Conservation (phyloP, 1,140 invertebrate genomes). For the Helicoverpa armigera region DNA sequence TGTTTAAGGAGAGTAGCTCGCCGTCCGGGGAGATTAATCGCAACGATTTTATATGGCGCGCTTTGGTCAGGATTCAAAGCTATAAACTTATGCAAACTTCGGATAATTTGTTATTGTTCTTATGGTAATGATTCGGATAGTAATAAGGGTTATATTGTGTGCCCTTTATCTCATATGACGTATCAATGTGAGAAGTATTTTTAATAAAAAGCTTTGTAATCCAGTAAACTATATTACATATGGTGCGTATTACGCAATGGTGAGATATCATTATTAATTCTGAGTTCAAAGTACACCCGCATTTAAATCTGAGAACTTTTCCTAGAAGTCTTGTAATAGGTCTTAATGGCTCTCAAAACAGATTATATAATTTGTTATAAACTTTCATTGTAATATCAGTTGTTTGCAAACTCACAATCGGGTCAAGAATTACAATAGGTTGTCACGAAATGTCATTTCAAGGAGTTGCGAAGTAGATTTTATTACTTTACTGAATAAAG, state of each 20-base stretch:
- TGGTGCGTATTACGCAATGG: too few relatives aligned
- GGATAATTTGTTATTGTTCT: conserved; percentile 1
- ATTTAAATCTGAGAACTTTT: too few relatives aligned
- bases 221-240: too few relatives aligned
- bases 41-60: neutral
- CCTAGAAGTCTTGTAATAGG: too few relatives aligned
- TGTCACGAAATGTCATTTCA: neutral
- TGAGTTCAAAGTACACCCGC: too few relatives aligned
- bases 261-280: too few relatives aligned
- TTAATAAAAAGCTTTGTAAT: neutral
- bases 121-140: conserved; percentile 10
- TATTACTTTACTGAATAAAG: neutral
- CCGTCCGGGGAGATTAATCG: conserved; percentile 19
- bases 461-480: too few relatives aligned
- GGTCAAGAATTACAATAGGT: conserved; percentile 2
- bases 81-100: conserved; percentile 5
- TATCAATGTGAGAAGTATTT: neutral
- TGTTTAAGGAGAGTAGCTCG: neutral
- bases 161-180: neutral
- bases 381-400: neutral
- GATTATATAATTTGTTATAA: neutral
- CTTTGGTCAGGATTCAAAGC: neutral
- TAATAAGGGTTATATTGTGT: neutral
- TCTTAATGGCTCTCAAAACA: neutral
- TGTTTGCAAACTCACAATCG: neutral